A percentile compares a stretch with the other conserved stretches of the same genome.
phyloP scores from a whole-genome alignment of 2,888 invertebrate species.

The Spilarctia lutea region DNA sequence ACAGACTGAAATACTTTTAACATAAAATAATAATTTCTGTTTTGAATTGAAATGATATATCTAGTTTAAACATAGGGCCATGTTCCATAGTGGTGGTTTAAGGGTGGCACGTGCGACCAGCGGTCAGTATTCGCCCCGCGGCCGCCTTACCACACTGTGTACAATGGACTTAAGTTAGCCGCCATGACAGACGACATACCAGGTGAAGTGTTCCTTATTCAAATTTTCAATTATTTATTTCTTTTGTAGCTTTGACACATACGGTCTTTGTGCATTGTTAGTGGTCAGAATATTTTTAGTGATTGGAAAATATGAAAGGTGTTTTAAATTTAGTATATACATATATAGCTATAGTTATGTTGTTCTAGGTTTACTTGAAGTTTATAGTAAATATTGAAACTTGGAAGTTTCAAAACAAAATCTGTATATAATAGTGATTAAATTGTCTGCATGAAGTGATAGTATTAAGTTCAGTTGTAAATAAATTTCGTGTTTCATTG shows the following conservation, averaged over 20 bases:
- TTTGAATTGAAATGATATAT: constrained; percentile 20
- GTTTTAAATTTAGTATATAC: neutral
- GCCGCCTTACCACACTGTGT: constrained; percentile 60
- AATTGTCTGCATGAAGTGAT: too few relatives aligned
- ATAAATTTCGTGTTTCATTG: neutral
- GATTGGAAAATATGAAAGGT: constrained; percentile 1
- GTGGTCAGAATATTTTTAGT: neutral
- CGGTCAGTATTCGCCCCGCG: constrained; percentile 81
- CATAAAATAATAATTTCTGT: neutral
- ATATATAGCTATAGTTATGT: neutral
- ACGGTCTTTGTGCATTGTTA: constrained; percentile 2
- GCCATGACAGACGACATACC: constrained; percentile 76
- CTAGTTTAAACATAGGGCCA: constrained; percentile 52
- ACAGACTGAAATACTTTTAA: neutral
- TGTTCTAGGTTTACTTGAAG: neutral
- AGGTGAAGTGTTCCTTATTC: constrained; percentile 65
- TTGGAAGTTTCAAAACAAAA: neutral
- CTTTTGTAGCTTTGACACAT: constrained; percentile 7
- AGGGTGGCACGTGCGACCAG: constrained; percentile 68
- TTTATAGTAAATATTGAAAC: neutral
- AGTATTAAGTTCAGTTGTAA: neutral
- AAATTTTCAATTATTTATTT: constrained; percentile 19
- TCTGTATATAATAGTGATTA: neutral
- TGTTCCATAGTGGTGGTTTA: constrained; percentile 57
- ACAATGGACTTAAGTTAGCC: constrained; percentile 59